Evolutionary conservation across 2,797 vertebrate genomes (phyloP).

Genomic region (Amazonetta brasiliensis): DNA sequence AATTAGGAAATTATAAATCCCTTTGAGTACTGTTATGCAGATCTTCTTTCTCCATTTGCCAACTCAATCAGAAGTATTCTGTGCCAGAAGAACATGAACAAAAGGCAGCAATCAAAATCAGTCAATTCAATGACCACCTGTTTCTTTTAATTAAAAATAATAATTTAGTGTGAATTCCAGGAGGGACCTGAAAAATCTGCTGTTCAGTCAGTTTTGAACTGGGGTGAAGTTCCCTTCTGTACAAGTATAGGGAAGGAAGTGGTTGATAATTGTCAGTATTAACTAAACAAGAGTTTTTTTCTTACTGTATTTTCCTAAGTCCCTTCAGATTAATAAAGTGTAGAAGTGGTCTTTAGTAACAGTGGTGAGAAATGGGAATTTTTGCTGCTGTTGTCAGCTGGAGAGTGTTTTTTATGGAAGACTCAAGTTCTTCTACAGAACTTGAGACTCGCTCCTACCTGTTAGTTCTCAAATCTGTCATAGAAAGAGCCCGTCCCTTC

Average conservation of each 20-base stretch:
- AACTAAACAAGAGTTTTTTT: not conserved
- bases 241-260: not conserved
- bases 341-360: not conserved
- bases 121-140: constrained; percentile 45
- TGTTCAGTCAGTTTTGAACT: not conserved
- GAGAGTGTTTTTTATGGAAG: not conserved
- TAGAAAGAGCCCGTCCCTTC: not conserved
- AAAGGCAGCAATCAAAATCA: constrained; percentile 48
- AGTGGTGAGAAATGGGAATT: not conserved
- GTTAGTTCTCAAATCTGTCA: not conserved
- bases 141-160: constrained; percentile 47
- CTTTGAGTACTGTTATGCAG: constrained; percentile 1
- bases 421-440: not conserved
- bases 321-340: not conserved
- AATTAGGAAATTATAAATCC: constrained; percentile 64
- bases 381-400: not conserved
- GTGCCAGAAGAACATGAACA: not conserved
- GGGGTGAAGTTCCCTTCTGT: not conserved
- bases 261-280: not conserved
- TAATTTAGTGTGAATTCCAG: constrained; percentile 22
- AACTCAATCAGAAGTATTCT: constrained; percentile 40
- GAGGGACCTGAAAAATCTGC: not conserved
- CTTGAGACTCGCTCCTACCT: not conserved
- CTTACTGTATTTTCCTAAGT: not conserved
- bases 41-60: constrained; percentile 36